phyloP scores from a whole-genome alignment of 2,797 vertebrate species.

The Phrynocephalus vlangalii region DNA sequence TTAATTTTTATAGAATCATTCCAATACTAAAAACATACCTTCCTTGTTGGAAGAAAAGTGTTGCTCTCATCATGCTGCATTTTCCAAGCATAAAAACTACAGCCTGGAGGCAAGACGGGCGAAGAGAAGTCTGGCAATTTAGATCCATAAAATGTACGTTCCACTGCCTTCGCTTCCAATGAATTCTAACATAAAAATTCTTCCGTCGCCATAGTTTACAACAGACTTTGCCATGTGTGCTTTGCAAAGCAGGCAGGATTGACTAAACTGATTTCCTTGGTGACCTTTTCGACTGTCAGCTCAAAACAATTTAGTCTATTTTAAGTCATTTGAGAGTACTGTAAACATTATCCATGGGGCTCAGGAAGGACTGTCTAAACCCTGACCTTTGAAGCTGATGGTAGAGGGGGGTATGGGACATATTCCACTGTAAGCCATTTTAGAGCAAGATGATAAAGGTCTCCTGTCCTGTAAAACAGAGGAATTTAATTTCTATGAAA shows the following conservation, averaged over 20 bases:
- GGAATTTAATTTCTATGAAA: slow-evolving; percentile 33
- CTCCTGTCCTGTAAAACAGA: slow-evolving; percentile 53
- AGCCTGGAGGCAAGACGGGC: not conserved
- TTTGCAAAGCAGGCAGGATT: slow-evolving; percentile 64
- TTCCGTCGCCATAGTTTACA: slow-evolving; percentile 56
- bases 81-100: no score
- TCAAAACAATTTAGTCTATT: slow-evolving; percentile 78
- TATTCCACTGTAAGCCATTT: slow-evolving; percentile 64
- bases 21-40: not conserved
- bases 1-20: not conserved
- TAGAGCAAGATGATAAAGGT: slow-evolving; percentile 65
- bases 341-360: slow-evolving; percentile 75
- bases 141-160: slow-evolving; percentile 40
- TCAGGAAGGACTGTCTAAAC: slow-evolving; percentile 69
- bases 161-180: slow-evolving; percentile 34
- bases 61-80: not conserved
- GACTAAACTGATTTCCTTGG: slow-evolving; percentile 70
- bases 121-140: slow-evolving; percentile 28
- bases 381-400: slow-evolving; percentile 76
- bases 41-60: no score
- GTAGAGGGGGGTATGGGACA: slow-evolving; percentile 53
- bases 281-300: slow-evolving; percentile 75
- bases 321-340: slow-evolving; percentile 78
- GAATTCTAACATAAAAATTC: slow-evolving; percentile 55
- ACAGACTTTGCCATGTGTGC: slow-evolving; percentile 58